phyloP scores from a whole-genome alignment of 2,113 vertebrate species.

The Apistogramma diplotaenia region DNA sequence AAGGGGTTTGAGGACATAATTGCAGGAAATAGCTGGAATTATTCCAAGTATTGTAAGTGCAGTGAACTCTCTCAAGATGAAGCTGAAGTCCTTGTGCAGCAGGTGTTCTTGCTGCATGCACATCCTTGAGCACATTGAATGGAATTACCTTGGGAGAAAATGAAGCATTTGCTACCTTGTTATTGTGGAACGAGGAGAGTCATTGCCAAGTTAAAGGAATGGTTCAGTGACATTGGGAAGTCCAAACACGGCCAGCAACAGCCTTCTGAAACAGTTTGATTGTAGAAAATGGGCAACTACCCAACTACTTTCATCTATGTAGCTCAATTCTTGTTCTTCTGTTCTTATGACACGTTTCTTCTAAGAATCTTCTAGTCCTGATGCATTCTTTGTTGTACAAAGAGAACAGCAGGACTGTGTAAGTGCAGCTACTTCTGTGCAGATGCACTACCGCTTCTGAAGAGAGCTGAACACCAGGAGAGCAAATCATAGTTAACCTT shows the following conservation, averaged over 20 bases:
- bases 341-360: background rate
- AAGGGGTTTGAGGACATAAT: background rate
- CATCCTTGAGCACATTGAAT: background rate
- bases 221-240: background rate
- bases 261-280: background rate
- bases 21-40: background rate
- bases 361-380: background rate
- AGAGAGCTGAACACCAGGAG: background rate
- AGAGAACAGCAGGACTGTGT: background rate
- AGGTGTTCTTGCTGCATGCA: background rate
- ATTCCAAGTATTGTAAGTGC: background rate
- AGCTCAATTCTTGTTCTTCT: background rate
- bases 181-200: background rate
- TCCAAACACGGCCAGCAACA: background rate
- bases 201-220: background rate
- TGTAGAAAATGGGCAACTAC: background rate
- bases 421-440: background rate
- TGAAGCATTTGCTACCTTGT: background rate
- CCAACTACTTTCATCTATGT: background rate
- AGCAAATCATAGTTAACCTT: background rate
- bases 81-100: background rate
- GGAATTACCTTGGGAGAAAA: conserved; percentile 14
- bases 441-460: background rate
- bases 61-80: background rate
- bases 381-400: background rate